Evolutionary conservation across 2,113 vertebrate species (phyloP), one percentile per base, ranked within the genome.

Genomic region (Talpa occidentalis): DNA sequence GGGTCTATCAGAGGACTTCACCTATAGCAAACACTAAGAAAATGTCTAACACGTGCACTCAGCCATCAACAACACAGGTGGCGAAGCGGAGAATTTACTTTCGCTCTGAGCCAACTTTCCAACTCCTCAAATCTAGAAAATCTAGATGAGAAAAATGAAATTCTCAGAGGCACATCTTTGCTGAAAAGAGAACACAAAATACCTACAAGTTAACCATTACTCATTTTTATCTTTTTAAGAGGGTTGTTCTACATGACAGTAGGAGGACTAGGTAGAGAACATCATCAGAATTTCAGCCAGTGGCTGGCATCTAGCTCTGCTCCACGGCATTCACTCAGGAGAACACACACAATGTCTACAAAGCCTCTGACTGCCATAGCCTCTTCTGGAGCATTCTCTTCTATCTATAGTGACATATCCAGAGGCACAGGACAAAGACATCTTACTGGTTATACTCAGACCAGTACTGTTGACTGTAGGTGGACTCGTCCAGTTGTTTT

Each of bases 401-500:
- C 73, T 80, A 62, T 79, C 60, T 30, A 54, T 40, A 93, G 30
- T 44, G 42, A 77, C 91, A 76, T 1, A 83, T 7, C 62, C 83
- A 80, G 49, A 69, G 70, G 60, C 54, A 76, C 70, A 90, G 40
- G n/a, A 95, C 88, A 73, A 83, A 93, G 30, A 94, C 54, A n/a
- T 67, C 96, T 98, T 95, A 98, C 97, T 96, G 82, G 62, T 86
- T 59, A 15, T 10, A 66, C 79, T 97, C 96, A 86, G 95, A 95
- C 77, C 88, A 91, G 10, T n/a, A 93, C 67, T 73, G 94, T 54
- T 44, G 90, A n/a, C 88, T 32, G 59, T 49, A 8, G 0, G 16
- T 6, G 44, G 77, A 69, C 10, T 60, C 78, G 22, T 97, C 97
- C 93, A 96, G 82, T 2, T 94, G 69, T 72, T 98, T 98, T 98